Evolutionary conservation across 2,113 vertebrate genomes (phyloP).

Genomic region (Psittacus erithacus): DNA sequence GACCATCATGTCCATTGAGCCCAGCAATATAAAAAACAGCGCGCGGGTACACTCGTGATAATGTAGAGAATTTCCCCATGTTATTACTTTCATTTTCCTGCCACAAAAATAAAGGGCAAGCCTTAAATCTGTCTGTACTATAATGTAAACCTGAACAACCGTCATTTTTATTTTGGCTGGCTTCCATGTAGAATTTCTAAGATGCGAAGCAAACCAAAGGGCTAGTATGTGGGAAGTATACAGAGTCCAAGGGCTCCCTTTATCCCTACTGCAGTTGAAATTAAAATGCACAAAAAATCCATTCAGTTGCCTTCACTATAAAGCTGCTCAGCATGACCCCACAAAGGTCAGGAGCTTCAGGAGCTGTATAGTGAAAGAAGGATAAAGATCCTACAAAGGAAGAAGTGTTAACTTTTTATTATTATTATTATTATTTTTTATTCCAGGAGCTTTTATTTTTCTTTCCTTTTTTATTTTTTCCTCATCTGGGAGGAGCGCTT

Average conservation of each 20-base stretch:
- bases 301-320: background rate
- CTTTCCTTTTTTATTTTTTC: background rate
- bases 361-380: background rate
- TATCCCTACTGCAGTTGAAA: background rate
- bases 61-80: background rate
- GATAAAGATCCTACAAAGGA: background rate
- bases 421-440: background rate
- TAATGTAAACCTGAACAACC: background rate
- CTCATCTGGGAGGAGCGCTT: background rate
- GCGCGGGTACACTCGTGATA: background rate
- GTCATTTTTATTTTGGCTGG: background rate
- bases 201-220: background rate
- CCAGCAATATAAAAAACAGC: background rate
- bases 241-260: background rate
- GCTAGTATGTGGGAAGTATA: background rate
- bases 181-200: background rate
- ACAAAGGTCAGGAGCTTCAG: background rate
- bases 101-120: background rate
- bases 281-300: background rate
- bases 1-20: background rate
- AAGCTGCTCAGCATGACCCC: background rate
- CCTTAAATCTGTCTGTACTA: background rate
- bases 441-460: background rate
- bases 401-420: background rate
- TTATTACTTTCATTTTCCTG: conserved; percentile 23